Base-by-base conservation (phyloP, 2,888 invertebrate genomes). In the Metacarcinus magister region DNA sequence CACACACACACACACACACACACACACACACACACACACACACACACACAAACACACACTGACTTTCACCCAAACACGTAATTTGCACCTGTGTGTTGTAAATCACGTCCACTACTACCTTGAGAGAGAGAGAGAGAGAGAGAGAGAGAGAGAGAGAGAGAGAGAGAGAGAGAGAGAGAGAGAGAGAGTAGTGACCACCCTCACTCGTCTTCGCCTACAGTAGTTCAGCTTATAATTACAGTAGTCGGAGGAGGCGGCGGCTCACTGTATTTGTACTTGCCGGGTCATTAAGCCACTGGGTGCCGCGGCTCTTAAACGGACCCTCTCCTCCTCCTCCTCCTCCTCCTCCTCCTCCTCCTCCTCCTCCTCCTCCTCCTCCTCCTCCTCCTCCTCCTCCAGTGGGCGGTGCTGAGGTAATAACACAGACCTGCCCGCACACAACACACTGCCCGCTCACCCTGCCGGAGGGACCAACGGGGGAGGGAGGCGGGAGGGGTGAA, bases 241-340 rank as follows among this genome's bases (percentile, higher is more conserved):
- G 94, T 82, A 94, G 92, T 92, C 67, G 94, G 92, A 94, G 32
- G 82, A 28, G 32, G 82, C 82, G 82, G 92, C 96, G 94, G 94
- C 94, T 48, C 82, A n/a, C 75, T 96, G 94, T 96, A 94, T 96
- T 96, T 96, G 96, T 96, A 96, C 95, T 96, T 94, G 95, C 90
- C 91, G 75, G 95, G 94, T 91, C 95, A 96, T 96, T 96, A 96
- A 82, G 82, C 82, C 95, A 94, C 94, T 94, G 90, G 95, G 93
- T 90, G 95, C 94, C 93, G 89, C 54, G 92, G 54, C 48, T 82
- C 92, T 39, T 92, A 92, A 92, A 90, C 60, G 67, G 28, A n/a
- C n/a, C n/a, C n/a, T n/a, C 44, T 32, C 67, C 67, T 13, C 67
- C 67, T 67, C 67, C 67, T 67, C 82, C 82, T 82, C 32, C 82